Evolutionary conservation across 1,140 invertebrate genomes (phyloP).

Genomic region (Drosophila seguyi): DNA sequence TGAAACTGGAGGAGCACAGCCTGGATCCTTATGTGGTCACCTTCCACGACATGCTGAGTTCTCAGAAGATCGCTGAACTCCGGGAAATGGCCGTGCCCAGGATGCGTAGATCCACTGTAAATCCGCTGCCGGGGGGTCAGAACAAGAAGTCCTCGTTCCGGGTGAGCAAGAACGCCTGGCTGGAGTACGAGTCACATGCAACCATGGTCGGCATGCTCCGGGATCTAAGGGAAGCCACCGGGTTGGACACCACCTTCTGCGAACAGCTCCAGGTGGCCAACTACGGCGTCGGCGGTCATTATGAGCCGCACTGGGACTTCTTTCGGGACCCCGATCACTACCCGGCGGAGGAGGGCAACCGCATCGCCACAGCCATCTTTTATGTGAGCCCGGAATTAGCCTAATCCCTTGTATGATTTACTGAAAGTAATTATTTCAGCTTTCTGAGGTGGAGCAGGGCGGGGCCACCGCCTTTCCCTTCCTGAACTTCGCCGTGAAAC

Average conservation of each 20-base stretch:
- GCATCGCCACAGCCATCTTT: constrained; percentile 81
- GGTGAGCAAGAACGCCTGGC: constrained; percentile 99
- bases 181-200: constrained; percentile 92
- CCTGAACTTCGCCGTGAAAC: constrained; percentile 94
- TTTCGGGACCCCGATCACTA: constrained; percentile 65
- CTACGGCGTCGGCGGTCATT: constrained; percentile 91
- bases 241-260: constrained; percentile 93
- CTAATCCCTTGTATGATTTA: constrained; percentile 13
- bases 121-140: constrained; percentile 89
- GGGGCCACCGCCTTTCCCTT: constrained; percentile 97
- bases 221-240: constrained; percentile 92
- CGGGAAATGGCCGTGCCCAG: constrained; percentile 93
- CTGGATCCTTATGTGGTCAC: constrained; percentile 94
- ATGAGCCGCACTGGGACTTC: constrained; percentile 90
- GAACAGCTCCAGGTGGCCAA: constrained; percentile 89
- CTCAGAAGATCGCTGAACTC: constrained; percentile 94
- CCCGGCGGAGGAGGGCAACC: constrained; percentile 90
- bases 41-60: constrained; percentile 94
- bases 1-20: constrained; percentile 96
- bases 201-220: constrained; percentile 91
- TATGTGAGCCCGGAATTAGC: constrained; percentile 85
- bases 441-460: constrained; percentile 97
- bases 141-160: constrained; percentile 90
- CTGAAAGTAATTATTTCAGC: constrained; percentile 87
- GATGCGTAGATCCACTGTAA: constrained; percentile 92